A percentile compares a stretch with the other conserved stretches of the same genome.
These are phyloP conservation scores for Bostrychus sinensis DNA, from an alignment of 2,113 vertebrate genomes.

Conservation along the genomic window DNA sequence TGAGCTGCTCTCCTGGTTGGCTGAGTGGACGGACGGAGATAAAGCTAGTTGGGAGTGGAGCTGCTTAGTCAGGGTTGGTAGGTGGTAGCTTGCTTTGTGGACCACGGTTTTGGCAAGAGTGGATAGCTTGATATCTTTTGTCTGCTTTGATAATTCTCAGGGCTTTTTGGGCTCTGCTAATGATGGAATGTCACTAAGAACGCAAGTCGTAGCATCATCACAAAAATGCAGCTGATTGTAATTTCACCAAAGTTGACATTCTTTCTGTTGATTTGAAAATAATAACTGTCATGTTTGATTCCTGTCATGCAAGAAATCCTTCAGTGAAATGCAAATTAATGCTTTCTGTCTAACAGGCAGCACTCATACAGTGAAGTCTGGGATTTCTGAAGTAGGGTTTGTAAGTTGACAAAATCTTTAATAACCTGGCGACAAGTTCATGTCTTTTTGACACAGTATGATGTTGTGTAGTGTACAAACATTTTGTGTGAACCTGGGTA, in stretches of 20 bases:
- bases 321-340: background rate
- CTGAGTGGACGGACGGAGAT: slow-evolving; percentile 13
- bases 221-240: background rate
- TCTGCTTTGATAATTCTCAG: too few relatives aligned
- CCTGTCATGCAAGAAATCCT: background rate
- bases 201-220: background rate
- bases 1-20: background rate
- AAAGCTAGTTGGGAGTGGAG: background rate
- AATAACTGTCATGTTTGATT: background rate
- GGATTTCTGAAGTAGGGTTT: too few relatives aligned
- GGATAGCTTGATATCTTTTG: too few relatives aligned
- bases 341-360: background rate
- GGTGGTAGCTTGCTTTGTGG: slow-evolving; percentile 1
- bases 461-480: too few relatives aligned
- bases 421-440: too few relatives aligned
- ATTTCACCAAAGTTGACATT: background rate
- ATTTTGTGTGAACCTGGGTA: too few relatives aligned
- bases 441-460: too few relatives aligned
- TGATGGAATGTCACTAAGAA: background rate
- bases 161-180: too few relatives aligned
- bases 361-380: background rate
- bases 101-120: slow-evolving; percentile 31
- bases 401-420: too few relatives aligned
- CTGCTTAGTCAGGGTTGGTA: background rate
- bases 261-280: background rate